Evolutionary conservation across 2,888 invertebrate genomes (phyloP).

Genomic region (Lacanobia wlatinum): DNA sequence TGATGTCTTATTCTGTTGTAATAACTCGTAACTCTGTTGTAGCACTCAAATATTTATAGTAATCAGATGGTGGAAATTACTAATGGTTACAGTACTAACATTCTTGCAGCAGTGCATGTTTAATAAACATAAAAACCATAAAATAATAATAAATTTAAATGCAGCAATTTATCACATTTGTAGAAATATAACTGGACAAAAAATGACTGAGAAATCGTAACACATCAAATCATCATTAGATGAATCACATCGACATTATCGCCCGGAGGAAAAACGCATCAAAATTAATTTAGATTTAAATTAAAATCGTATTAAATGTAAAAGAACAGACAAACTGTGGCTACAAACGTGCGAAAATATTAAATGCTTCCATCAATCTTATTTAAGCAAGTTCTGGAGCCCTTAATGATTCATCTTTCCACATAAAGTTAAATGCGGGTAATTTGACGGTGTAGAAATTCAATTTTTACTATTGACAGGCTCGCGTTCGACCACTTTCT

Average conservation of each 20-base stretch:
- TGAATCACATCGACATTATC: constrained; percentile 63
- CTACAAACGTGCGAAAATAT: constrained; percentile 44
- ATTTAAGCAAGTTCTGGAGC: constrained; percentile 21
- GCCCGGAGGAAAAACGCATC: constrained; percentile 29
- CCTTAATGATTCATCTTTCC: constrained; percentile 12
- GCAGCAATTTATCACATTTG: neutral
- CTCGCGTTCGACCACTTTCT: too few species aligned
- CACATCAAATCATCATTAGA: constrained; percentile 65
- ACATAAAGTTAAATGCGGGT: too few species aligned
- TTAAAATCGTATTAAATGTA: constrained; percentile 56
- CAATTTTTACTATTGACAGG: neutral
- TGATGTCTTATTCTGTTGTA: neutral
- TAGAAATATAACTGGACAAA: neutral
- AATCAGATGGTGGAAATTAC: neutral
- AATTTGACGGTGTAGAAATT: neutral
- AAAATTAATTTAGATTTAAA: constrained; percentile 53
- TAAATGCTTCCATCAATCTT: constrained; percentile 51
- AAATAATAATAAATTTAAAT: neutral
- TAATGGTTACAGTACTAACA: neutral
- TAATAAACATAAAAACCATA: neutral
- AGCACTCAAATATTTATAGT: neutral
- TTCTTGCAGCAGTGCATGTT: neutral
- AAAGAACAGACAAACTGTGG: constrained; percentile 28
- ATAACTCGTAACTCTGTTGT: neutral
- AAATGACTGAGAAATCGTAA: constrained; percentile 40